A percentile compares a stretch with the other conserved stretches of the same genome.
Evolutionary conservation across 2,888 invertebrate genomes (phyloP).

Genomic region (Hedya salicella): DNA sequence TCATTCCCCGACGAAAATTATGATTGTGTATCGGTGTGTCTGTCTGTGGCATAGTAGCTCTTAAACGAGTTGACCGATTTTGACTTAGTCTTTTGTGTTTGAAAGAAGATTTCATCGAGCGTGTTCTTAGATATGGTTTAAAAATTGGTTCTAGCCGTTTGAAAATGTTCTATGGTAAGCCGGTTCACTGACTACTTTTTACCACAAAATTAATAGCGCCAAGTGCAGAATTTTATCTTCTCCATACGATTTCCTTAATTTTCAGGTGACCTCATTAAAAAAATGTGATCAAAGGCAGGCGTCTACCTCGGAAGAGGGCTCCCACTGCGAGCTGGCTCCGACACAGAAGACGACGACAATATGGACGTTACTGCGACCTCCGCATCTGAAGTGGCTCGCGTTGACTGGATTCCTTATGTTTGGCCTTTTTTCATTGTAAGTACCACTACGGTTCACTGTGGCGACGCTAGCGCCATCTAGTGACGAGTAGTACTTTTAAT

Average conservation of each 20-base stretch:
- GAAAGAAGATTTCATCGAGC: too few relatives aligned
- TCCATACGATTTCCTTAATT: conserved; percentile 1
- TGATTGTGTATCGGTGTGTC: too few relatives aligned
- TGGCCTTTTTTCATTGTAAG: conserved; percentile 74
- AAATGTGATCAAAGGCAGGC: conserved; percentile 48
- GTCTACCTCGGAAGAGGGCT: conserved; percentile 44
- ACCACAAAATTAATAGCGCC: too few relatives aligned
- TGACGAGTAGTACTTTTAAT: not conserved
- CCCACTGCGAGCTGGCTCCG: conserved; percentile 49
- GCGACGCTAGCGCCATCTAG: not conserved
- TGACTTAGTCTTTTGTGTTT: too few relatives aligned
- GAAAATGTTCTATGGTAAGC: too few relatives aligned
- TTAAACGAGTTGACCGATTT: too few relatives aligned
- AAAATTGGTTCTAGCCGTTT: too few relatives aligned
- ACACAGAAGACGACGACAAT: conserved; percentile 49
- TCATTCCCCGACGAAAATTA: too few relatives aligned
- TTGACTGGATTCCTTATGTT: conserved; percentile 74
- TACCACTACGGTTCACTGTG: conserved; percentile 14
- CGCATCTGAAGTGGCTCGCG: conserved; percentile 72
- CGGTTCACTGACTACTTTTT: too few relatives aligned
- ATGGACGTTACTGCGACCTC: conserved; percentile 63
- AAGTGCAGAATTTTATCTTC: not conserved
- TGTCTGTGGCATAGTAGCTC: too few relatives aligned
- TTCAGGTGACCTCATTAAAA: conserved; percentile 68
- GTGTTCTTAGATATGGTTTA: too few relatives aligned